Percentiles rank a stretch among this genome's conserved stretches.
Evolutionary conservation across 92 coral and sea anemone species (phyloP).

Genomic region (Plumapathes pennacea): DNA sequence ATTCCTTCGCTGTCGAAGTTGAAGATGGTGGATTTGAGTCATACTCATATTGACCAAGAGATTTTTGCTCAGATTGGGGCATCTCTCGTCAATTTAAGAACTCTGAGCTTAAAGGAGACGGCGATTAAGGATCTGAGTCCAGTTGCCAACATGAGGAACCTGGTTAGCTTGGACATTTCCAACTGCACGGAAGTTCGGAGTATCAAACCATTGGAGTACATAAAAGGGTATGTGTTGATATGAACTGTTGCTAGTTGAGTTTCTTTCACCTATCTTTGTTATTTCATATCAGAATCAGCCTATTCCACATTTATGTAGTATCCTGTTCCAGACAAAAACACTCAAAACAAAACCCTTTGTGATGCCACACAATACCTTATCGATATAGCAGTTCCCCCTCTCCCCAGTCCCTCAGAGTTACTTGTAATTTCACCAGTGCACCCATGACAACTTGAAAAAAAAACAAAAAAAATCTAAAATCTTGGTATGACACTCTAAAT

Average conservation of each 20-base stretch:
- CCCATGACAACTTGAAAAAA: background rate
- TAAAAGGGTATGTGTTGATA: slow-evolving; percentile 64
- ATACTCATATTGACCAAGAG: slow-evolving; percentile 52
- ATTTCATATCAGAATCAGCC: too few relatives aligned
- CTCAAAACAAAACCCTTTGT: too few relatives aligned
- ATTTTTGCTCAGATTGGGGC: slow-evolving; percentile 38
- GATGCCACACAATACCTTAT: too few relatives aligned
- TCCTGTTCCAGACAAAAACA: too few relatives aligned
- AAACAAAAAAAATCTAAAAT: background rate
- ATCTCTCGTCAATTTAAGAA: slow-evolving; percentile 30
- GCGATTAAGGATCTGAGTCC: slow-evolving; percentile 57
- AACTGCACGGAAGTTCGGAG: slow-evolving; percentile 45
- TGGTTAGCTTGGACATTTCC: slow-evolving; percentile 68
- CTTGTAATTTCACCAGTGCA: too few relatives aligned
- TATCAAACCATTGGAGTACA: slow-evolving; percentile 43
- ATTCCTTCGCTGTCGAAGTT: slow-evolving; percentile 49
- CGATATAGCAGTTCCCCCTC: too few relatives aligned
- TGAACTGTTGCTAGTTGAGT: too few relatives aligned
- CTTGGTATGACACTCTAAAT: background rate
- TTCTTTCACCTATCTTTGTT: too few relatives aligned
- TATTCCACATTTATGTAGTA: too few relatives aligned
- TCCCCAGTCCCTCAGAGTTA: too few relatives aligned
- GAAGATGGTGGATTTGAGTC: slow-evolving; percentile 54
- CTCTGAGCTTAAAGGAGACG: slow-evolving; percentile 56
- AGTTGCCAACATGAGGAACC: slow-evolving; percentile 31